phyloP scores from a whole-genome alignment of 1,140 invertebrate genomes.

The Eurosta solidaginis region DNA sequence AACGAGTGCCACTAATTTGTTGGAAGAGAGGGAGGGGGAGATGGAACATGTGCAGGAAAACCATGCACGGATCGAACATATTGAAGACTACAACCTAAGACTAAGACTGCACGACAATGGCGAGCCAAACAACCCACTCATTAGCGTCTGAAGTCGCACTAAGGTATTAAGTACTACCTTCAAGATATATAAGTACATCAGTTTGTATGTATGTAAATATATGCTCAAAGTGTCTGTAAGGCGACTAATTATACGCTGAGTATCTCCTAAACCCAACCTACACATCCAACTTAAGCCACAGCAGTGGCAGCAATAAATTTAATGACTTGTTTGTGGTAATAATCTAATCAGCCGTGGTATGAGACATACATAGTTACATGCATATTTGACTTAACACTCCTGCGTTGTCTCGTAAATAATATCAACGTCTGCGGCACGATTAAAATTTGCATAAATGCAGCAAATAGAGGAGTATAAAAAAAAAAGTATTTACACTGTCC shows the following conservation, averaged over 20 bases:
- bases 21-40: not conserved
- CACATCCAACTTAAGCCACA: not conserved
- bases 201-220: not conserved
- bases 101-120: not conserved
- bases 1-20: not conserved
- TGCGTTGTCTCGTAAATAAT: conserved; percentile 13
- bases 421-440: conserved; percentile 8
- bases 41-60: no score
- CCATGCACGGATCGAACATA: no score
- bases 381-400: not conserved
- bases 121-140: conserved; percentile 1
- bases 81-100: no score
- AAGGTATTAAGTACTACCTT: no score
- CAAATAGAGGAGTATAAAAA: not conserved
- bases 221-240: not conserved
- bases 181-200: no score
- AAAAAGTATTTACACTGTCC: not conserved
- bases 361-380: not conserved
- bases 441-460: conserved; percentile 8
- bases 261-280: not conserved
- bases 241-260: conserved; percentile 1
- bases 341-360: conserved; percentile 9
- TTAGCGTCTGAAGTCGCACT: not conserved
- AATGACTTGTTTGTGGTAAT: conserved; percentile 24
- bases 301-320: not conserved